Evolutionary conservation across 92 coral and sea anemone genomes (phyloP).

Genomic region (Porites cylindrica): DNA sequence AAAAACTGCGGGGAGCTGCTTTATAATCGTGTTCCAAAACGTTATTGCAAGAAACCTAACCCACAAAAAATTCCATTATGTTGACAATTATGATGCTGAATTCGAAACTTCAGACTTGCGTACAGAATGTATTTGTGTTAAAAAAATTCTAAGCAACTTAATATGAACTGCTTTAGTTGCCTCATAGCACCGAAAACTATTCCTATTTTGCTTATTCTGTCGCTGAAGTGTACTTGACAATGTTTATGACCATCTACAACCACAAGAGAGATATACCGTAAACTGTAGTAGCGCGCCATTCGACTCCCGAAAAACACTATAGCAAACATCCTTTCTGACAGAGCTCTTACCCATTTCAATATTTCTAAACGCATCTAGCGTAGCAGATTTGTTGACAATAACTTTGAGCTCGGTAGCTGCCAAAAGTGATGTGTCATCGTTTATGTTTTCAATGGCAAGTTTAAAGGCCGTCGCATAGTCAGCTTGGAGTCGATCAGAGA

Average conservation of each 20-base stretch:
- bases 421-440: constrained; percentile 42
- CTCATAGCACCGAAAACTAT: not conserved
- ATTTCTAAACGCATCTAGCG: constrained; percentile 75
- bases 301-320: not conserved
- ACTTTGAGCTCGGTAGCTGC: constrained; percentile 68
- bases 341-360: constrained; percentile 67
- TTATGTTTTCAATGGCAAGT: constrained; percentile 76
- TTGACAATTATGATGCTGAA: not conserved
- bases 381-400: constrained; percentile 71
- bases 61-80: not conserved
- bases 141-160: not conserved
- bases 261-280: no score
- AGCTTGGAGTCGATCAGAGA: constrained; percentile 13
- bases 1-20: not conserved
- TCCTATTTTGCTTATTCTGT: not conserved
- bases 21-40: not conserved
- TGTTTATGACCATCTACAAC: not conserved
- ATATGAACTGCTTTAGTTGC: not conserved
- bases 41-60: not conserved
- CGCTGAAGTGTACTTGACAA: not conserved
- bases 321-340: not conserved
- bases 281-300: not conserved
- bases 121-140: not conserved
- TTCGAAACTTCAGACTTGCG: not conserved
- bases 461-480: constrained; percentile 73